These are phyloP conservation scores for Listronotus oregonensis DNA, from an alignment of 1,140 invertebrate species.

Conservation along the genomic window DNA sequence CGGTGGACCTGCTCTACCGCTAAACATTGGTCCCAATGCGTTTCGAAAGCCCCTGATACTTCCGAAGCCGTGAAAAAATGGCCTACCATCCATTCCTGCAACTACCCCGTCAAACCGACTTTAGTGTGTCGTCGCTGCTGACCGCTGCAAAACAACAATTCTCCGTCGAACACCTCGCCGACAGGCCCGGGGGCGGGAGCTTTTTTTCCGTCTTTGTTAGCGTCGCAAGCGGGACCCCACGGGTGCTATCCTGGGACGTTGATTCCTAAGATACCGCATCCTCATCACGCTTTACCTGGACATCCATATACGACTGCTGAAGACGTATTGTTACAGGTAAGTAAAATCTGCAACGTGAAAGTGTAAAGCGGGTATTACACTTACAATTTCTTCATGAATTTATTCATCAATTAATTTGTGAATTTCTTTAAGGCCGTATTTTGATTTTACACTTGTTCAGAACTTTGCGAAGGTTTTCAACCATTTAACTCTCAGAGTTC, in stretches of 20 bases:
- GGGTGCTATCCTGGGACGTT: conserved; percentile 60
- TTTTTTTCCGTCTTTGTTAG: conserved; percentile 69
- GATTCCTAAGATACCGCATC: conserved; percentile 60
- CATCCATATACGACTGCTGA: conserved; percentile 71
- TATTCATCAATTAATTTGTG: no score
- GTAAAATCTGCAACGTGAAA: no score
- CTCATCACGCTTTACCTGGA: conserved; percentile 57
- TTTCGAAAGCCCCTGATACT: conserved; percentile 51
- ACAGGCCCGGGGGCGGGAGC: conserved; percentile 26
- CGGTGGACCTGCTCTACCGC: conserved; percentile 41
- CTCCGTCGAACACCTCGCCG: conserved; percentile 59
- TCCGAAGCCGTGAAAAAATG: conserved; percentile 57
- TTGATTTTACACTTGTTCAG: no score
- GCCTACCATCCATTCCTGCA: conserved; percentile 73
- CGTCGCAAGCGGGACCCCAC: conserved; percentile 66
- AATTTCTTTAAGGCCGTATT: no score
- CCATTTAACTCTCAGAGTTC: no score
- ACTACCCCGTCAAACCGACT: conserved; percentile 84
- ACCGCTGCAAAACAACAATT: conserved; percentile 65
- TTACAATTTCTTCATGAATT: no score
- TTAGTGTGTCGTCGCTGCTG: conserved; percentile 87
- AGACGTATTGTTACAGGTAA: conserved; percentile 72
- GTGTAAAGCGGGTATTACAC: no score
- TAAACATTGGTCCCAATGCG: conserved; percentile 48
- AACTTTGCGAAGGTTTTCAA: no score